phyloP scores from a whole-genome alignment of 2,888 invertebrate genomes.

The Sialis lutaria region DNA sequence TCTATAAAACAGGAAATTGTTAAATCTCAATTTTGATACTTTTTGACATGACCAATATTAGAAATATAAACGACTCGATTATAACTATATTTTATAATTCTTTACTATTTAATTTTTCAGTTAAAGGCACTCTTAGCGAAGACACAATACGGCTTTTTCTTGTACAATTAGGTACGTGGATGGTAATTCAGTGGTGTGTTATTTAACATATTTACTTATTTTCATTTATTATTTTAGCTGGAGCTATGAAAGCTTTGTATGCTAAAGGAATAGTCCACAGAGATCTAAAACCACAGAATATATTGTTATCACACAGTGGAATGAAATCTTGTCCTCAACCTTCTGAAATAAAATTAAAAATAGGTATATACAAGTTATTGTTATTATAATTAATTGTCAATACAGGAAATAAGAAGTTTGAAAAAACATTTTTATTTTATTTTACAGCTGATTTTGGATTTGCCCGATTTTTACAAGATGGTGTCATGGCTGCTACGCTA shows the following conservation, averaged over 20 bases:
- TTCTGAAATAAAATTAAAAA: slow-evolving; percentile 82
- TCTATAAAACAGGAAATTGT: no score
- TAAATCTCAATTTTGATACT: slow-evolving; percentile 2
- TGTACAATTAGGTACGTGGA: slow-evolving; percentile 63
- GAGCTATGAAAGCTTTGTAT: slow-evolving; percentile 93
- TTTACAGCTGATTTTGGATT: slow-evolving; percentile 93
- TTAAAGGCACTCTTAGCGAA: slow-evolving; percentile 90
- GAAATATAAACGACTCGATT: neutral
- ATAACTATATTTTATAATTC: neutral
- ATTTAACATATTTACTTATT: no score
- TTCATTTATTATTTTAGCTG: slow-evolving; percentile 39
- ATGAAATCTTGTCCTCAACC: slow-evolving; percentile 47
- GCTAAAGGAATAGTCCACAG: slow-evolving; percentile 97
- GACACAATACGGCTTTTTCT: slow-evolving; percentile 92
- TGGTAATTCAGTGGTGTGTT: neutral
- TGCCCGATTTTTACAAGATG: slow-evolving; percentile 94
- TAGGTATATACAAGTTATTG: slow-evolving; percentile 42
- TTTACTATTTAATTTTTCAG: slow-evolving; percentile 19
- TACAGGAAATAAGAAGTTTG: neutral
- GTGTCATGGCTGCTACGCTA: slow-evolving; percentile 98
- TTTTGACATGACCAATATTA: neutral
- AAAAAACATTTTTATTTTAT: neutral
- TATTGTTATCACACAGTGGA: slow-evolving; percentile 76
- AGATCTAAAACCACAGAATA: slow-evolving; percentile 99
- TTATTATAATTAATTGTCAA: neutral